phyloP scores from a whole-genome alignment of 2,888 invertebrate species.

The Leptinotarsa haldemani region DNA sequence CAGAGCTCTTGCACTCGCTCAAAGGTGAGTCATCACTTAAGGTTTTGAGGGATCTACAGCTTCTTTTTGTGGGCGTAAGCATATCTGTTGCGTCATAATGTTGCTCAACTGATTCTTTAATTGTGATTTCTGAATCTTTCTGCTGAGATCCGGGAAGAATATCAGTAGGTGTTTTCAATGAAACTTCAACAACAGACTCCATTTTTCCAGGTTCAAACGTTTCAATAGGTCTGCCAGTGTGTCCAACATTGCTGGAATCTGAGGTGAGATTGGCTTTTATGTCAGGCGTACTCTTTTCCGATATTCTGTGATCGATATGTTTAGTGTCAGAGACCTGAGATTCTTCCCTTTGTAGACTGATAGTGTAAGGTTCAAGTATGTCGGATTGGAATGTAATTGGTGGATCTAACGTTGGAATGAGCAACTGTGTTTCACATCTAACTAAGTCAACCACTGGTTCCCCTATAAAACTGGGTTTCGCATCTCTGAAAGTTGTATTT shows the following conservation, averaged over 20 bases:
- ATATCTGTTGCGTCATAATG: neutral
- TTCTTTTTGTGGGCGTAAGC: neutral
- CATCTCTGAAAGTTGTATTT: neutral
- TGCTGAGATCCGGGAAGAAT: neutral
- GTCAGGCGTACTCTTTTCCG: neutral
- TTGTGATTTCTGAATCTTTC: neutral
- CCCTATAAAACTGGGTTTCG: neutral
- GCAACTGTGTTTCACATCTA: conserved; percentile 6
- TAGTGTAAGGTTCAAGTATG: neutral
- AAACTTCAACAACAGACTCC: neutral
- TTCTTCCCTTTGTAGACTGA: neutral
- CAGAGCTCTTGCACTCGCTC: neutral
- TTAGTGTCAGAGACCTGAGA: neutral
- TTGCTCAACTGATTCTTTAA: neutral
- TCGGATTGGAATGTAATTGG: neutral
- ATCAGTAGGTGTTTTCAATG: neutral
- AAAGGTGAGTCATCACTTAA: neutral
- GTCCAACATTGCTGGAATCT: neutral
- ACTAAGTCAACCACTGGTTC: conserved; percentile 10
- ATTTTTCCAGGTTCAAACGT: too few relatives aligned
- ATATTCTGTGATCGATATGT: neutral
- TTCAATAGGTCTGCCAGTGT: neutral
- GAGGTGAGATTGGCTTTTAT: neutral
- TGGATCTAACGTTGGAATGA: neutral
- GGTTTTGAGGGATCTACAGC: conserved; percentile 9